Evolutionary conservation across 1,140 invertebrate genomes (phyloP).

Genomic region (Drosophila jambulina): DNA sequence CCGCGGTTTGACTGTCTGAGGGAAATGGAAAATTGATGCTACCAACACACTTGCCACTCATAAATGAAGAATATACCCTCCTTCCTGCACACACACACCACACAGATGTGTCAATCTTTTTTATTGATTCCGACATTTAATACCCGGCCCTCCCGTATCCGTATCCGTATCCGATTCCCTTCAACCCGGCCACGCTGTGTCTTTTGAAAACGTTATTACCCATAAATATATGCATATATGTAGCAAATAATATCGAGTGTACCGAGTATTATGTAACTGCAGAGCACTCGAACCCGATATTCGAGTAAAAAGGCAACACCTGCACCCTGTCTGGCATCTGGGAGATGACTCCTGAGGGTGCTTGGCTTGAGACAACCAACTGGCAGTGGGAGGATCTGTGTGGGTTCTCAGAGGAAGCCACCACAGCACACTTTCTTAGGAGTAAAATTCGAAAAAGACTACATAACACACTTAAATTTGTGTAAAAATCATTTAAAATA

Average conservation of each 20-base stretch:
- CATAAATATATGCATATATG: slow-evolving; percentile 54
- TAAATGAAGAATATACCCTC: not conserved
- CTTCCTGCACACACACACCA: not conserved
- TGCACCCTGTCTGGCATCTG: slow-evolving; percentile 44
- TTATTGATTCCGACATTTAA: slow-evolving; percentile 83
- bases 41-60: slow-evolving; percentile 56
- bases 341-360: not conserved
- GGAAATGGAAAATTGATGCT: slow-evolving; percentile 62
- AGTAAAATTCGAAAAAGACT: too few relatives aligned
- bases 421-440: not conserved
- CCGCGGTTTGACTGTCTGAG: not conserved
- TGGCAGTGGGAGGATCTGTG: not conserved
- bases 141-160: slow-evolving; percentile 33
- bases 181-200: slow-evolving; percentile 65
- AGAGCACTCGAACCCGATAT: slow-evolving; percentile 1
- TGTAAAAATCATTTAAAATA: too few relatives aligned
- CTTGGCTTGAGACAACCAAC: not conserved
- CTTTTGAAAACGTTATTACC: slow-evolving; percentile 80
- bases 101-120: slow-evolving; percentile 75
- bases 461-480: too few relatives aligned
- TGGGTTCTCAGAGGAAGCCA: not conserved
- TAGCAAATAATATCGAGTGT: not conserved
- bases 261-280: slow-evolving; percentile 40
- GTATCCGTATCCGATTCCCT: slow-evolving; percentile 33
- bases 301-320: slow-evolving; percentile 53